A percentile compares a stretch with the other conserved stretches of the same genome.
Conservation (phyloP, 2,113 vertebrate genomes). For the Corythornis vintsioides region DNA sequence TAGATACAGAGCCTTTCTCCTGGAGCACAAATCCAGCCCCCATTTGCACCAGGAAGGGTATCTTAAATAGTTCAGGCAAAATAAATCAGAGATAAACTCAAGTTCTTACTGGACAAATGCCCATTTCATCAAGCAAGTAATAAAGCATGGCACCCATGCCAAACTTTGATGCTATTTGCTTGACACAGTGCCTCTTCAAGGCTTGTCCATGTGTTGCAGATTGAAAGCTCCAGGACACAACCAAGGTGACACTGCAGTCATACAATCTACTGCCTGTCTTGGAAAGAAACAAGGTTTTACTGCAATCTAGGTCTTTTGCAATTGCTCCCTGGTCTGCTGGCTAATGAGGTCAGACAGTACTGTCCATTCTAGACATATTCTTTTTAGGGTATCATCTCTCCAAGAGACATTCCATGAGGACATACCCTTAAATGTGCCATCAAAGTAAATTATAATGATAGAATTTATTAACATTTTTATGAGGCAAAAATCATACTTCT, state of each 20-base stretch:
- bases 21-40: background rate
- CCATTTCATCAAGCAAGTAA: constrained; percentile 57
- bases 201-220: constrained; percentile 55
- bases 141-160: constrained; percentile 49
- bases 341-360: constrained; percentile 71
- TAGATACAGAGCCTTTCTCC: background rate
- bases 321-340: constrained; percentile 40
- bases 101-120: constrained; percentile 54
- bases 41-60: background rate
- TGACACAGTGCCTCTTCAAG: constrained; percentile 59
- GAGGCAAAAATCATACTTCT: background rate
- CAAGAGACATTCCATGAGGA: constrained; percentile 58
- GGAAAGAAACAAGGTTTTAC: constrained; percentile 60
- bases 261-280: constrained; percentile 63
- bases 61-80: constrained; percentile 5
- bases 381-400: constrained; percentile 62
- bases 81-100: constrained; percentile 15
- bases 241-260: constrained; percentile 46
- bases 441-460: constrained; percentile 56
- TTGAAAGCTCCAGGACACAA: constrained; percentile 61
- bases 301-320: constrained; percentile 54
- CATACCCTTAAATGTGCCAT: constrained; percentile 55
- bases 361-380: constrained; percentile 69
- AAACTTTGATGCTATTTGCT: constrained; percentile 54
- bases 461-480: constrained; percentile 59